These are phyloP conservation scores for Pseudococcus longispinus DNA, from an alignment of 2,888 invertebrate genomes.

Conservation along the genomic window DNA sequence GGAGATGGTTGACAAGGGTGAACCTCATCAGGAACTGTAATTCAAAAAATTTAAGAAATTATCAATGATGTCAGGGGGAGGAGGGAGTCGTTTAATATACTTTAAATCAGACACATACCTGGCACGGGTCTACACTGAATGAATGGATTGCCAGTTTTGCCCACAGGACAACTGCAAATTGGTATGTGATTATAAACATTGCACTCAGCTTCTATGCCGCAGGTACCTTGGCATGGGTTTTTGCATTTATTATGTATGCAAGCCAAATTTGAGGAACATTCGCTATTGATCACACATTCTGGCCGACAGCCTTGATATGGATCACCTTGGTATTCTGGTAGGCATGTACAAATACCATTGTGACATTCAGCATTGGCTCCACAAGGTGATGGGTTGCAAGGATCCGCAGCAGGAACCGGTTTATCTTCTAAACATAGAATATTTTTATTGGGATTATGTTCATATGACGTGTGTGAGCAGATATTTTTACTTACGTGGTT, in stretches of 20 bases:
- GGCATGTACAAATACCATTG: constrained; percentile 78
- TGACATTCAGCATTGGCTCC: constrained; percentile 79
- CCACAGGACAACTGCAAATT: constrained; percentile 73
- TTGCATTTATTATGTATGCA: constrained; percentile 79
- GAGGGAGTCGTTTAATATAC: background rate
- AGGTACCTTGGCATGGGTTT: constrained; percentile 78
- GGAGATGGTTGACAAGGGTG: constrained; percentile 66
- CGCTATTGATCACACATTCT: constrained; percentile 79
- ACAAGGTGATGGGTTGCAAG: constrained; percentile 76
- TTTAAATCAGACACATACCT: constrained; percentile 41
- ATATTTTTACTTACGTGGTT: constrained; percentile 61
- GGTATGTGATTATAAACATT: constrained; percentile 78
- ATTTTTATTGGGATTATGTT: background rate
- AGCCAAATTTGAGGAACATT: constrained; percentile 75
- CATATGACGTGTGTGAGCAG: too few species aligned
- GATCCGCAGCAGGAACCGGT: constrained; percentile 61
- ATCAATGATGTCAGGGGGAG: too few species aligned
- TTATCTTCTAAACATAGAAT: background rate
- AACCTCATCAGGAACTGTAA: constrained; percentile 67
- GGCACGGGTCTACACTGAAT: constrained; percentile 66
- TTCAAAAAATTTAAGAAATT: too few species aligned
- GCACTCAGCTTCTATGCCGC: constrained; percentile 77
- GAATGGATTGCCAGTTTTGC: constrained; percentile 78
- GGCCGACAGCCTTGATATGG: constrained; percentile 79
- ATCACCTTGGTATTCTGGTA: constrained; percentile 74